Evolutionary conservation across 2,888 invertebrate species (phyloP).

Genomic region (Eristalis tenax): DNA sequence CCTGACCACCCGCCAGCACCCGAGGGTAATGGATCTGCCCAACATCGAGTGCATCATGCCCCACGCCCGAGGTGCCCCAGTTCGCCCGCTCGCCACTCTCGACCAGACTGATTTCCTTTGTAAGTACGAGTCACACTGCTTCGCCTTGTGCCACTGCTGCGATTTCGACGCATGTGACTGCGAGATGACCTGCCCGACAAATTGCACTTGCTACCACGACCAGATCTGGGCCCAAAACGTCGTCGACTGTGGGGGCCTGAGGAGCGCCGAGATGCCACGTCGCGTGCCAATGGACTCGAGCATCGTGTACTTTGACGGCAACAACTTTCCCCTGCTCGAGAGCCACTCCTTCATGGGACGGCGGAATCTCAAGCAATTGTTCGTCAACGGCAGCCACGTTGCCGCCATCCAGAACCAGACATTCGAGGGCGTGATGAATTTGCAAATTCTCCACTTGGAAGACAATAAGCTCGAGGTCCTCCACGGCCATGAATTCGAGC

Average conservation of each 20-base stretch:
- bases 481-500: conserved; percentile 94
- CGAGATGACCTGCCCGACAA: conserved; percentile 97
- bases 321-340: conserved; percentile 91
- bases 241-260: conserved; percentile 93
- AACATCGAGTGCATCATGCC: conserved; percentile 94
- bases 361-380: conserved; percentile 93
- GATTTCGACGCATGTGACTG: conserved; percentile 98
- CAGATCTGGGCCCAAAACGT: conserved; percentile 96
- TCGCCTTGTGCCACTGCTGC: conserved; percentile 97
- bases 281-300: conserved; percentile 98
- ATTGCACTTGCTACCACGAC: conserved; percentile 97
- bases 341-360: conserved; percentile 96
- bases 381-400: conserved; percentile 92
- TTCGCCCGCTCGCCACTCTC: conserved; percentile 89
- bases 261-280: conserved; percentile 89
- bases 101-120: conserved; percentile 95
- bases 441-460: conserved; percentile 91
- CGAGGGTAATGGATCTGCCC: conserved; percentile 93
- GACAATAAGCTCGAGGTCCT: conserved; percentile 90
- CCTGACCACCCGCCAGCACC: conserved; percentile 92
- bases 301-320: conserved; percentile 95
- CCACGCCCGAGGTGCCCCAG: conserved; percentile 90
- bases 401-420: conserved; percentile 94
- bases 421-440: conserved; percentile 92
- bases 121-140: conserved; percentile 96